These are phyloP conservation scores for Hemiscyllium ocellatum DNA, from an alignment of 2,113 vertebrate genomes.

Conservation along the genomic window DNA sequence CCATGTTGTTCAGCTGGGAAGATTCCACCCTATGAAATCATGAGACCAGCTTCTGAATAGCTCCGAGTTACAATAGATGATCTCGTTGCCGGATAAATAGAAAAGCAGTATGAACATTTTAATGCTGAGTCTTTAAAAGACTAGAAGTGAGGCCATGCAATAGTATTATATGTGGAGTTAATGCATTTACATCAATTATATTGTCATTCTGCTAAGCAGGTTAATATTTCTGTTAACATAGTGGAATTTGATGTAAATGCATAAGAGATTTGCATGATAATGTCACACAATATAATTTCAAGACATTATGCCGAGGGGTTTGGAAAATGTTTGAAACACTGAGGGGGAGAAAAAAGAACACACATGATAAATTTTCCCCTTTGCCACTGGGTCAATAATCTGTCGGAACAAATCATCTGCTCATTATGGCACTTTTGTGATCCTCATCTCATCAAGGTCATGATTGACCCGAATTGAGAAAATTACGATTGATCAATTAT, in stretches of 20 bases:
- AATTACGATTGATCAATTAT: background rate
- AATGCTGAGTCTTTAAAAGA: background rate
- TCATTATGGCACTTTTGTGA: background rate
- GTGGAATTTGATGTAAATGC: background rate
- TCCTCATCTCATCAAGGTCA: background rate
- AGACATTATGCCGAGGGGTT: background rate
- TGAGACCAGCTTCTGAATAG: background rate
- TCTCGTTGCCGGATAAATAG: background rate
- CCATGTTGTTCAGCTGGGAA: too few relatives aligned
- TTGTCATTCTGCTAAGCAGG: background rate
- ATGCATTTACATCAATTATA: background rate
- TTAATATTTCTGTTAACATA: conserved; percentile 3
- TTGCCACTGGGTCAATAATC: background rate
- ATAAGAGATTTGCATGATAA: background rate
- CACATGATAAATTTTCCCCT: background rate
- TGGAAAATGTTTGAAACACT: background rate
- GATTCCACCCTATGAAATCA: background rate
- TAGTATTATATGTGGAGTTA: background rate
- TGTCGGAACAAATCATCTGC: background rate
- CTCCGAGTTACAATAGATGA: background rate
- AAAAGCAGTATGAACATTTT: background rate
- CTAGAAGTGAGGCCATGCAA: background rate
- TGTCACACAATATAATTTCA: background rate
- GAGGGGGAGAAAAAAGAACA: background rate
- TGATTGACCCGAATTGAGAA: background rate